A percentile compares a stretch with the other conserved stretches of the same genome.
These are phyloP conservation scores for Plagodis dolabraria DNA, from an alignment of 2,888 invertebrate genomes.

Conservation along the genomic window DNA sequence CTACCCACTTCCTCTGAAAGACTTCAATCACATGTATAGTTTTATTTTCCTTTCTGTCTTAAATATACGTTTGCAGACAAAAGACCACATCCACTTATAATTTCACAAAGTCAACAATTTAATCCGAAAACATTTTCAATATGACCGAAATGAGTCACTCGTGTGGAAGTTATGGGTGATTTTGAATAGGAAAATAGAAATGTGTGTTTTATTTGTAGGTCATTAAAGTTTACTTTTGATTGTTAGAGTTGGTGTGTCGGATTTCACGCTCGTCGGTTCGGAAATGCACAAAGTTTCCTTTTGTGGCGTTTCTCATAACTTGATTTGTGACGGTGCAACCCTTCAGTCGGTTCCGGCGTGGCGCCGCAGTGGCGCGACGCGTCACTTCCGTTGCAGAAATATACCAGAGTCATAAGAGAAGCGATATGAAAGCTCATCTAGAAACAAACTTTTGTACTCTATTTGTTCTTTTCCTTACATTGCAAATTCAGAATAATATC, in stretches of 20 bases:
- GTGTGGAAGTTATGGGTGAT: constrained; percentile 46
- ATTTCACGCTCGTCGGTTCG: constrained; percentile 80
- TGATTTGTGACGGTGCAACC: constrained; percentile 84
- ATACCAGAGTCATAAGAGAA: constrained; percentile 29
- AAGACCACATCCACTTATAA: constrained; percentile 28
- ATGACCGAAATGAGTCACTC: constrained; percentile 57
- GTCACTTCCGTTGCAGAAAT: constrained; percentile 63
- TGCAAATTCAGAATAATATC: not conserved
- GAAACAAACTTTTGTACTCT: not conserved
- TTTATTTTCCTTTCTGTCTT: too few relatives aligned
- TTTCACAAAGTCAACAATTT: constrained; percentile 46
- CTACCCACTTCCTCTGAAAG: too few relatives aligned
- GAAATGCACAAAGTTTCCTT: constrained; percentile 85
- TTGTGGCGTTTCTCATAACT: constrained; percentile 83
- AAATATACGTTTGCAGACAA: constrained; percentile 7
- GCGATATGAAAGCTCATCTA: not conserved
- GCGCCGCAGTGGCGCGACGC: constrained; percentile 81
- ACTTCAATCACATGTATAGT: too few relatives aligned
- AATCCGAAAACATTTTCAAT: constrained; percentile 59
- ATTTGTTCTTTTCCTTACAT: not conserved
- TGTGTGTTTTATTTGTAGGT: constrained; percentile 43
- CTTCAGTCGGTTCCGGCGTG: constrained; percentile 78
- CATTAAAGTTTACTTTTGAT: constrained; percentile 54
- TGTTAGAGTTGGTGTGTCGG: constrained; percentile 51
- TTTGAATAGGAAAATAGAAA: constrained; percentile 12